phyloP scores from a whole-genome alignment of 2,888 invertebrate genomes.

The Drosophila paracracens region DNA sequence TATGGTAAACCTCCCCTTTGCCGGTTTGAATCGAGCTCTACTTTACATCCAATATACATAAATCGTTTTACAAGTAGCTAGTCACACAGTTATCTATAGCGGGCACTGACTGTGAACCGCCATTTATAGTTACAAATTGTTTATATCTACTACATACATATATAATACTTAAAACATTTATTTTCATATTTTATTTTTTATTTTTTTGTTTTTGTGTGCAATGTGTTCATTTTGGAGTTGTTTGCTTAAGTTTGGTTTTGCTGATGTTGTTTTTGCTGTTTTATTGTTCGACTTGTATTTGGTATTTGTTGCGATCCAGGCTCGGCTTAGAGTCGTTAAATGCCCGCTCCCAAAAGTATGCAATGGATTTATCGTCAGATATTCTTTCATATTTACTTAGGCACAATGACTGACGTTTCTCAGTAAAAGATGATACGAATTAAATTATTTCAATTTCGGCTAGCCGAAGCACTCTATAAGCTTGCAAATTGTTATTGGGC shows the following conservation, averaged over 20 bases:
- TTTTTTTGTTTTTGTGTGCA: slow-evolving; percentile 1
- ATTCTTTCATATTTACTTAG: slow-evolving; percentile 54
- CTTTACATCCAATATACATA: slow-evolving; percentile 41
- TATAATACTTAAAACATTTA: slow-evolving; percentile 8
- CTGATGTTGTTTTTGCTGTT: slow-evolving; percentile 11
- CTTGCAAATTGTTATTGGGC: slow-evolving; percentile 28
- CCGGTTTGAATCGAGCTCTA: slow-evolving; percentile 2
- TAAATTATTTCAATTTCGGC: slow-evolving; percentile 2
- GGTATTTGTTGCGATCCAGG: slow-evolving; percentile 18
- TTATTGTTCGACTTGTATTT: slow-evolving; percentile 38
- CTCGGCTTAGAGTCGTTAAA: slow-evolving; percentile 47
- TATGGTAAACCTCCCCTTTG: neutral
- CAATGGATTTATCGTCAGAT: slow-evolving; percentile 66
- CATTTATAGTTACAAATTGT: slow-evolving; percentile 48
- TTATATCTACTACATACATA: slow-evolving; percentile 62
- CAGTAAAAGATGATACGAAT: slow-evolving; percentile 15
- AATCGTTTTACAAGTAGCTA: slow-evolving; percentile 47
- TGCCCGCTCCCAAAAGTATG: slow-evolving; percentile 37
- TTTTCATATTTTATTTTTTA: slow-evolving; percentile 22
- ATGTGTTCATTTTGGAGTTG: neutral
- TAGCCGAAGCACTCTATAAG: slow-evolving; percentile 14
- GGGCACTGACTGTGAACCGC: slow-evolving; percentile 6
- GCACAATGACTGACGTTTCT: slow-evolving; percentile 73
- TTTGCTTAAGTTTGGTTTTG: slow-evolving; percentile 2
- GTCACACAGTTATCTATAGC: slow-evolving; percentile 37